Base-by-base conservation (phyloP, 2,113 vertebrate genomes). In the Pteruthius melanotis region DNA sequence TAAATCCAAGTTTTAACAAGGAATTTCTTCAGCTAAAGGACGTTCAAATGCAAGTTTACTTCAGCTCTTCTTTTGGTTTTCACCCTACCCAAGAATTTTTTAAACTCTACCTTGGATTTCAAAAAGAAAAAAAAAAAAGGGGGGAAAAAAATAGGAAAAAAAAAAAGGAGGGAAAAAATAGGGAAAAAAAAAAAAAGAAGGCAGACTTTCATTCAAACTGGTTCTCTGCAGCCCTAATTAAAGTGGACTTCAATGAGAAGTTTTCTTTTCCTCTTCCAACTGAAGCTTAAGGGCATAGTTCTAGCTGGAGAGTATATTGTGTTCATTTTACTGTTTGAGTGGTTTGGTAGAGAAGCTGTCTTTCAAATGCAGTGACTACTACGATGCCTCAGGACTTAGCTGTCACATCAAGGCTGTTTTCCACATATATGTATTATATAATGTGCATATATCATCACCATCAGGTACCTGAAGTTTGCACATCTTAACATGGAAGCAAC, bases 181-280 rank as follows among this genome's bases (percentile, higher is more conserved):
- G 2, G 4, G 11, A 13, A 42, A 42, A 6, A 9, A 18, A 27
- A 15, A 39, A 26, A 85, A 70, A 20, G 3, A 57, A 50, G 24
- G n/a, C 72, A 71, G 66, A 65, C 90, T 95, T 85, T 85, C 95
- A 89, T 94, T 92, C 83, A 84, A 9, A 86, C 87, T 44, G 63
- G 75, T 94, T 98, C 94, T 97, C 96, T 95, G 94, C 96, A 96
- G 95, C 90, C 95, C 97, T 98, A 98, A 98, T 97, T 98, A 98
- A 98, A 97, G 97, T 83, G 93, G 93, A 96, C 97, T 97, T 98
- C 97, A 97, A 95, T 96, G 93, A 92, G 89, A 97, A 96, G 95
- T 97, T 97, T 97, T 96, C 89, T 95, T 96, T 97, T 95, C 63
- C 47, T 97, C 93, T 97, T 97, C 93, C 94, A 94, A 92, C 94